Evolutionary conservation across 2,113 vertebrate species (phyloP).

Genomic region (Anarhynchus alexandrinus): DNA sequence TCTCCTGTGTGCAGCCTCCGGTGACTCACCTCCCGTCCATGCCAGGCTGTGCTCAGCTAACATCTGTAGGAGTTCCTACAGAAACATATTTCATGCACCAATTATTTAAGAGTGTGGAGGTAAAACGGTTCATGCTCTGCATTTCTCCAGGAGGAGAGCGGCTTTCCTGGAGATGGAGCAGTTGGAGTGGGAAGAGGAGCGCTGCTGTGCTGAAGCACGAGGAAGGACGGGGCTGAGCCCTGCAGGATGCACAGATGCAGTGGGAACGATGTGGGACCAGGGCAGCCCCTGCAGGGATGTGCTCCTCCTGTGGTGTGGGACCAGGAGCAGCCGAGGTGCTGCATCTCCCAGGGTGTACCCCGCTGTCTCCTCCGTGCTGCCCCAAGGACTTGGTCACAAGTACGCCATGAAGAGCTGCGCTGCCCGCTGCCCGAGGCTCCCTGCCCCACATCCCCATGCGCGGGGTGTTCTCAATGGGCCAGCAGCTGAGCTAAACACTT

Average conservation of each 20-base stretch:
- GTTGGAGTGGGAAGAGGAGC: background rate
- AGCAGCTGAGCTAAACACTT: constrained; percentile 50
- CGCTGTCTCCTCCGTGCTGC: accelerated
- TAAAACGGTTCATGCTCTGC: background rate
- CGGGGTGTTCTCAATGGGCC: background rate
- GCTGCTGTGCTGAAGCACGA: accelerated
- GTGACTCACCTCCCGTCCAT: background rate
- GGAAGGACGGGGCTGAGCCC: background rate
- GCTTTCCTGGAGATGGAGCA: background rate
- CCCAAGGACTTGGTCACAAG: background rate
- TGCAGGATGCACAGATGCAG: accelerated
- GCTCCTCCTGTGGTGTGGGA: background rate
- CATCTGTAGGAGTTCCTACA: background rate
- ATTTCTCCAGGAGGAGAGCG: background rate
- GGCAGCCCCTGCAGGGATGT: accelerated
- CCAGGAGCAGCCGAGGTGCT: accelerated
- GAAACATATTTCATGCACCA: background rate
- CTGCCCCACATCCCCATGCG: background rate
- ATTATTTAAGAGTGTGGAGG: background rate
- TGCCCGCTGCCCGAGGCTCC: background rate
- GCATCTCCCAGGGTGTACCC: background rate
- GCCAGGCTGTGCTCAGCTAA: background rate
- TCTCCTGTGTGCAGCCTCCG: background rate
- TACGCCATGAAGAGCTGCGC: accelerated
- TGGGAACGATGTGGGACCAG: accelerated